Evolutionary conservation across 2,113 vertebrate genomes (phyloP).

Genomic region (Gasterosteus aculeatus): DNA sequence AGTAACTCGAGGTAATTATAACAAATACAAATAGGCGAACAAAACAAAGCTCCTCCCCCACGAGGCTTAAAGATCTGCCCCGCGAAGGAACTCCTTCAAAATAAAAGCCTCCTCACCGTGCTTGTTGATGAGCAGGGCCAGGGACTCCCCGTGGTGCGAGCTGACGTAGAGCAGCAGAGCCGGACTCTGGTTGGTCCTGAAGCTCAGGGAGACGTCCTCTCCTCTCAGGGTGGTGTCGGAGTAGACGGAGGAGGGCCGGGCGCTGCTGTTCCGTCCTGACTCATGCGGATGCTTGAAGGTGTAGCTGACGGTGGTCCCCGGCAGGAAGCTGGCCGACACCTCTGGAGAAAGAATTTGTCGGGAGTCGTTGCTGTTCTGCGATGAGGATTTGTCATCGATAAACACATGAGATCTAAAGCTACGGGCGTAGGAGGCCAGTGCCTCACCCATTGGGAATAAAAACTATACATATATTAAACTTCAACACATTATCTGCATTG

Average conservation of each 20-base stretch:
- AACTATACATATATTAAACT: no score
- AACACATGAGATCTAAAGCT: neutral
- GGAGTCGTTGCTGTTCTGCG: no score
- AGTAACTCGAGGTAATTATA: neutral
- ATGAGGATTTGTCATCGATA: no score
- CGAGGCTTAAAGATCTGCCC: neutral
- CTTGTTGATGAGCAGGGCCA: conserved; percentile 87
- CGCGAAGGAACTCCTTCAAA: neutral
- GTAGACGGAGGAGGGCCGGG: conserved; percentile 85
- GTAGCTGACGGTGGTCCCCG: conserved; percentile 86
- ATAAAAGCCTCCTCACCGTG: conserved; percentile 83
- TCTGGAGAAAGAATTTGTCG: conserved; percentile 74
- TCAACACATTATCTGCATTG: neutral
- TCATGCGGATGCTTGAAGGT: conserved; percentile 90
- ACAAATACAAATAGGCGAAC: neutral
- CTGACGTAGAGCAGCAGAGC: conserved; percentile 86
- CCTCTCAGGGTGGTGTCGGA: conserved; percentile 84
- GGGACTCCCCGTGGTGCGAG: conserved; percentile 88
- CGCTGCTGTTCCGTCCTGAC: conserved; percentile 85
- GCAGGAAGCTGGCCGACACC: conserved; percentile 88
- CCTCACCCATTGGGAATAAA: conserved; percentile 29
- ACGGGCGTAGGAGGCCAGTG: conserved; percentile 74
- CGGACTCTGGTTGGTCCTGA: conserved; percentile 86
- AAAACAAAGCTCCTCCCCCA: neutral
- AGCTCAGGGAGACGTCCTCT: conserved; percentile 86